A percentile compares a stretch with the other conserved stretches of the same genome.
These are phyloP conservation scores for Polypedilum vanderplanki DNA, from an alignment of 1,140 invertebrate genomes.

Conservation along the genomic window DNA sequence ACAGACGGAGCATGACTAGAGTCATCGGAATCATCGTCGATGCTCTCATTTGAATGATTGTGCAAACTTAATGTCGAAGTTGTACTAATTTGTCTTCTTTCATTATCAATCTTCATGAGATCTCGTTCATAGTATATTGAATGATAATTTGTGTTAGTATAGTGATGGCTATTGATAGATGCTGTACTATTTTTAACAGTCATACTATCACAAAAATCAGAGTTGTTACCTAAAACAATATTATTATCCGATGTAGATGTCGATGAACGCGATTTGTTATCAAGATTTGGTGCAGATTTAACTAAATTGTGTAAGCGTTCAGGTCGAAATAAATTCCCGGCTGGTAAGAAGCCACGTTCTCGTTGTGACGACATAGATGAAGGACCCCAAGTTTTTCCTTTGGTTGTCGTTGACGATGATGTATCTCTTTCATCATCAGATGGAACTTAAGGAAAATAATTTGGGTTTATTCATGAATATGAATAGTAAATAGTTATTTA, in stretches of 20 bases:
- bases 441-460: slow-evolving; percentile 55
- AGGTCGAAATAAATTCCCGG: slow-evolving; percentile 36
- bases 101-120: slow-evolving; percentile 17
- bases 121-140: slow-evolving; percentile 29
- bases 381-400: slow-evolving; percentile 96
- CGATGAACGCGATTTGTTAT: slow-evolving; percentile 54
- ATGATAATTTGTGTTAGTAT: slow-evolving; percentile 27
- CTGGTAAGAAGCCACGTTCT: slow-evolving; percentile 66
- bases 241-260: slow-evolving; percentile 9
- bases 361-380: slow-evolving; percentile 79
- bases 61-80: background rate
- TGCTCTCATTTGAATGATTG: slow-evolving; percentile 1
- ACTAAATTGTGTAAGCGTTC: slow-evolving; percentile 44
- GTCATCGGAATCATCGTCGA: background rate
- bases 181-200: background rate
- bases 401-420: slow-evolving; percentile 49
- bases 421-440: slow-evolving; percentile 78
- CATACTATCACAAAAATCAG: slow-evolving; percentile 25
- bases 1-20: background rate
- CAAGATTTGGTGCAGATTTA: slow-evolving; percentile 70
- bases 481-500: too few species aligned
- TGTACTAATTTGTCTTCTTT: background rate
- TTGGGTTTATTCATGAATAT: background rate
- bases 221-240: slow-evolving; percentile 31
- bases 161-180: slow-evolving; percentile 15